Conservation (phyloP, 2,113 vertebrate genomes). For the Pterocles burchelli region DNA sequence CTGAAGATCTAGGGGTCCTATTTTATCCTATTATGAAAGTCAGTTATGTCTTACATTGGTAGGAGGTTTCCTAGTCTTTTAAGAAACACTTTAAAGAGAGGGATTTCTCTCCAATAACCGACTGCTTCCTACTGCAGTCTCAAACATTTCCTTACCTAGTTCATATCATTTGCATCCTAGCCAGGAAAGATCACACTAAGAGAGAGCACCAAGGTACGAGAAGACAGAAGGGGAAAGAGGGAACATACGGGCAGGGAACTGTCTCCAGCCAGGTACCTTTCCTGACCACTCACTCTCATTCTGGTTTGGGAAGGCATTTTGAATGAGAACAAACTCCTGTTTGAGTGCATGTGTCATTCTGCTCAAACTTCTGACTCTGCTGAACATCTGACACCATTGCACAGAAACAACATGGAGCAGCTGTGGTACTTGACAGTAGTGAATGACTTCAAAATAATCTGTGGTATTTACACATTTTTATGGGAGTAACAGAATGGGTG, state of each 20-base stretch:
- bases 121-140: not conserved
- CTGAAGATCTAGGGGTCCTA: not conserved
- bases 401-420: not conserved
- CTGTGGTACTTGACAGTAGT: not conserved
- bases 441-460: conserved; percentile 1
- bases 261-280: not conserved
- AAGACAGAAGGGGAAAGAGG: not conserved
- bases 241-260: not conserved
- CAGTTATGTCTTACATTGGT: not conserved
- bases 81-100: not conserved
- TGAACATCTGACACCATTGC: not conserved
- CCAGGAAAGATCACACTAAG: not conserved
- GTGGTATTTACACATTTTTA: not conserved
- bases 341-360: not conserved
- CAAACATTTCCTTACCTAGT: not conserved
- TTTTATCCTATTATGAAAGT: not conserved
- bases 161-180: not conserved
- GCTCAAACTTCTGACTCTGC: not conserved
- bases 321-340: not conserved
- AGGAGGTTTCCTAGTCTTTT: not conserved
- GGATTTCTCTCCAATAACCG: not conserved
- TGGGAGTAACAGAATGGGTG: not conserved
- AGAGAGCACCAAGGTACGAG: not conserved
- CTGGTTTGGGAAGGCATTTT: not conserved
- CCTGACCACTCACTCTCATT: not conserved